phyloP scores from a whole-genome alignment of 2,888 invertebrate genomes.

The Lepidocyrtinus sp. region DNA sequence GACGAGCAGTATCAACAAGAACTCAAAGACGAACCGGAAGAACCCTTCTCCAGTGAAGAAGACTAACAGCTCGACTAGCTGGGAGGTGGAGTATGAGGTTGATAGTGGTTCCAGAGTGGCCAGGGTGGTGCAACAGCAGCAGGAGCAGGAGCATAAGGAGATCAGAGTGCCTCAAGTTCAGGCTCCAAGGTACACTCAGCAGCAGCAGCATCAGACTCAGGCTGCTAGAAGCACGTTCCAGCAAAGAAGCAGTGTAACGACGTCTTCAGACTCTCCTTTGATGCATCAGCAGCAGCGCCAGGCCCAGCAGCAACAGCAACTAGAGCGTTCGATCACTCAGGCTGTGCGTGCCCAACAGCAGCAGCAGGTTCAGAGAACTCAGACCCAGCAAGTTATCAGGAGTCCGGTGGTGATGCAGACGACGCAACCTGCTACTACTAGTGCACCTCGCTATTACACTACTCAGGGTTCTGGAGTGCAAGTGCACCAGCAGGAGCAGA shows the following conservation, averaged over 20 bases:
- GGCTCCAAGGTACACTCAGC: slow-evolving; percentile 1
- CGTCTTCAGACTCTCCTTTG: too few species aligned
- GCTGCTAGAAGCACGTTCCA: too few species aligned
- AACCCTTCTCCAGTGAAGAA: slow-evolving; percentile 39
- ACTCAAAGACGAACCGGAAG: slow-evolving; percentile 23
- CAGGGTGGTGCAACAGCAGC: slow-evolving; percentile 2
- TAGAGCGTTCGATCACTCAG: neutral
- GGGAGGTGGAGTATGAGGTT: neutral
- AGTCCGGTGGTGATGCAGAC: neutral
- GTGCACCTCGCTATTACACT: too few species aligned
- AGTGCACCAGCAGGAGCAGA: slow-evolving; percentile 11
- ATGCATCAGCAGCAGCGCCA: slow-evolving; percentile 1
- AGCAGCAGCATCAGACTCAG: too few species aligned
- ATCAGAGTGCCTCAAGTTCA: neutral
- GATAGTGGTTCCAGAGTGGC: too few species aligned
- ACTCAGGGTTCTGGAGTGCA: too few species aligned
- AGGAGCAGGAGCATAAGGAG: neutral
- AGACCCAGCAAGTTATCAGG: neutral
- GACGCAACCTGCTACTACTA: too few species aligned
- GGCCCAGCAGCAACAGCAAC: neutral
- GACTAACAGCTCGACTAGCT: neutral
- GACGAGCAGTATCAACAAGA: neutral
- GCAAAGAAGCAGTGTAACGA: neutral
- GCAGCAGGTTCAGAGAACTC: neutral
- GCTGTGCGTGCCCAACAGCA: neutral